Conservation (phyloP, 1,140 invertebrate genomes). For the Zaprionus capensis region DNA sequence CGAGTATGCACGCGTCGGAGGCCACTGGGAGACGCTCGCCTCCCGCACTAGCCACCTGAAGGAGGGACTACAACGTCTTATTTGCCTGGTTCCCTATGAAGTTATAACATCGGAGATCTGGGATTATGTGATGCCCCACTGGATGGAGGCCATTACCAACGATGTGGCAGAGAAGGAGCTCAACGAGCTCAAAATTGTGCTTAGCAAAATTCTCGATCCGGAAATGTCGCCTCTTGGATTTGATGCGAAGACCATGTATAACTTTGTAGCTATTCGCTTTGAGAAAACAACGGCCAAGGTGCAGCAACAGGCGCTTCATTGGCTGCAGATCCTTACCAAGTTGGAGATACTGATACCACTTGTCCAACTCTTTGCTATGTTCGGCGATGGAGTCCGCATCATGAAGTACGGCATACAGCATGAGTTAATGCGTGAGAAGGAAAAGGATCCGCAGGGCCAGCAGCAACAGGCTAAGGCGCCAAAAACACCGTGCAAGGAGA, state of each 20-base stretch:
- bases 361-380: slow-evolving; percentile 93
- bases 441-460: slow-evolving; percentile 59
- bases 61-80: slow-evolving; percentile 95
- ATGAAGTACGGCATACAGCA: slow-evolving; percentile 86
- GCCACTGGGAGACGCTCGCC: slow-evolving; percentile 96
- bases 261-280: slow-evolving; percentile 95
- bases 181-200: slow-evolving; percentile 94
- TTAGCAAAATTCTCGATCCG: slow-evolving; percentile 98
- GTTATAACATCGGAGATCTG: slow-evolving; percentile 98
- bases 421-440: slow-evolving; percentile 85
- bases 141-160: slow-evolving; percentile 98
- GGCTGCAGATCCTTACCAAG: slow-evolving; percentile 96
- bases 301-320: slow-evolving; percentile 96
- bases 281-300: slow-evolving; percentile 93
- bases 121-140: slow-evolving; percentile 99
- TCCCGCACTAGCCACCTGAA: slow-evolving; percentile 96
- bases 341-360: slow-evolving; percentile 95
- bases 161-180: slow-evolving; percentile 97
- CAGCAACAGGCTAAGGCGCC: slow-evolving; percentile 72
- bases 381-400: slow-evolving; percentile 91
- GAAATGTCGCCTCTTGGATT: slow-evolving; percentile 98
- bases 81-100: slow-evolving; percentile 98
- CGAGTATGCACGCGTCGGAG: slow-evolving; percentile 90
- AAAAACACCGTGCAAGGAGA: slow-evolving; percentile 83
- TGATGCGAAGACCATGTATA: slow-evolving; percentile 96